Evolutionary conservation across 2,113 vertebrate genomes (phyloP), one percentile per base, ranked within the genome.

Genomic region (Polypterus senegalus): DNA sequence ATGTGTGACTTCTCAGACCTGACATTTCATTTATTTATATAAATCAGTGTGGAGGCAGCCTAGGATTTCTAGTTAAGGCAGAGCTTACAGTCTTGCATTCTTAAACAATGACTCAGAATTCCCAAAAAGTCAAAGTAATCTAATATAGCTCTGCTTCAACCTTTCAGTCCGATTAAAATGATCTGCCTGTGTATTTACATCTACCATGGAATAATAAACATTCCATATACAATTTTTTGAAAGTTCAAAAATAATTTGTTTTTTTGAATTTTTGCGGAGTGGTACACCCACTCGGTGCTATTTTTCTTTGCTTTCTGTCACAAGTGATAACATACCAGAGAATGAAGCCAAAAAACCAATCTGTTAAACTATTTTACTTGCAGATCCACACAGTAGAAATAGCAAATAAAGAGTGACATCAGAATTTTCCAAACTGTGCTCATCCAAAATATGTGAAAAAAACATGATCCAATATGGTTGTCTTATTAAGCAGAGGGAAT

Each of bases 341-440:
- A 65, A 63, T 63, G 59, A 64, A 65, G 66, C 63, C 66, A 54
- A 58, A 47, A 62, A 61, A 59, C 60, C 51, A 54, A 44, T 47
- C 62, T 58, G 73, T 68, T 80, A 79, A 82, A 77, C 79, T 76
- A 83, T 79, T 79, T 83, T 72, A 66, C 71, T 58, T 45, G 7
- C 6, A 61, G 59, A 62, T 63, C 57, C 61, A 54, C 8, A 66
- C 65, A 63, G 56, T 61, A 58, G 67, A 65, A 73, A 69, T 62
- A 57, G 70, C 67, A 27, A 27, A 27, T 27, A 27, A 27, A 27
- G 27, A 27, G 27, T 27, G 27, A 27, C 27, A 27, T 27, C 27
- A 27, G 27, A 27, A 27, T 27, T 27, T 27, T 27, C 27, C 27
- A 27, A 27, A 27, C 27, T 27, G 27, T 2, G 27, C 27, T 27